Conservation (phyloP, 1,140 invertebrate species). For the Oscheius sp. region DNA sequence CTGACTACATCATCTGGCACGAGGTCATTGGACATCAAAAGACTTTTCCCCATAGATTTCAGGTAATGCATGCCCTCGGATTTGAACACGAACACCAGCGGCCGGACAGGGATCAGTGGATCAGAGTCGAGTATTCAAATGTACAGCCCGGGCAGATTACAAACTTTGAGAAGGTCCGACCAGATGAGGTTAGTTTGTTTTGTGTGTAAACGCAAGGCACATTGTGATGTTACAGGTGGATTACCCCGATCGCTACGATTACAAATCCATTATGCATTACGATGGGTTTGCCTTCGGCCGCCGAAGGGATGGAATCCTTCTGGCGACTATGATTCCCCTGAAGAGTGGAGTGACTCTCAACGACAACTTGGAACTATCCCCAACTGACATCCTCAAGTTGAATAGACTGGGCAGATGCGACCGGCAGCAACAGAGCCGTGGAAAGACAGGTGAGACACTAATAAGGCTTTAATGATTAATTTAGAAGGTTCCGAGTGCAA, state of each 20-base stretch:
- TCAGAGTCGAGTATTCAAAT: conserved; percentile 61
- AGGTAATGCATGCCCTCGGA: conserved; percentile 62
- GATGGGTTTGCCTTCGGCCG: conserved; percentile 38
- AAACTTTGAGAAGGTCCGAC: conserved; percentile 24
- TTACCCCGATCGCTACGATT: conserved; percentile 41
- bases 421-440: too few species aligned
- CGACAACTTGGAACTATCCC: conserved; percentile 37
- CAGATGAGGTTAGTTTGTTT: not conserved
- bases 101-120: conserved; percentile 61
- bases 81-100: conserved; percentile 64
- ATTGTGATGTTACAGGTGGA: not conserved
- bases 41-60: not conserved
- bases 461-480: too few species aligned
- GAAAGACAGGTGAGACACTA: too few species aligned
- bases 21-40: conserved; percentile 44
- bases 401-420: conserved; percentile 37
- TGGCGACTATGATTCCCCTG: conserved; percentile 39
- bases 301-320: not conserved
- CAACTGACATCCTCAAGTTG: conserved; percentile 35
- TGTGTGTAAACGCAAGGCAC: not conserved
- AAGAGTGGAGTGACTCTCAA: conserved; percentile 12
- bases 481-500: too few species aligned
- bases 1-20: conserved; percentile 55
- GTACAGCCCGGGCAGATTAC: conserved; percentile 42
- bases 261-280: conserved; percentile 51